Evolutionary conservation across 53 echinoderm and acorn worm species (phyloP).

Genomic region (Astropecten irregularis): DNA sequence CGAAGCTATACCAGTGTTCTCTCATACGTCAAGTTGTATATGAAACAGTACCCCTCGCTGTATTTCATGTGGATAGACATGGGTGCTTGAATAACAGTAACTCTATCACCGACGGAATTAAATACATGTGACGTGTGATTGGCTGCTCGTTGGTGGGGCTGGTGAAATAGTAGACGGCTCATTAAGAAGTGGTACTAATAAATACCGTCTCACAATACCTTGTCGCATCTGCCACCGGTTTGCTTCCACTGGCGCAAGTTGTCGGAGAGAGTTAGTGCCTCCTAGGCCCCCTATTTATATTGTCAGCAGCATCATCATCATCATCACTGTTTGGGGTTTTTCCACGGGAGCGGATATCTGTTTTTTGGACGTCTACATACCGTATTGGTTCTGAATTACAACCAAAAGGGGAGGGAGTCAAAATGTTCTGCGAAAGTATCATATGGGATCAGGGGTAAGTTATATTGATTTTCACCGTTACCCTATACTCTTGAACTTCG

Average conservation of each 20-base stretch:
- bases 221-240: constrained; percentile 34
- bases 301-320: too few species aligned
- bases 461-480: neutral
- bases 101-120: neutral
- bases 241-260: too few species aligned
- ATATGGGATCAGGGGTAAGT: constrained; percentile 42
- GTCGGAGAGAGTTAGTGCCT: too few species aligned
- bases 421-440: constrained; percentile 14
- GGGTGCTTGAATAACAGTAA: constrained; percentile 12
- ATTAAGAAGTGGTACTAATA: neutral
- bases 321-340: too few species aligned
- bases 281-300: too few species aligned
- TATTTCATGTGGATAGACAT: neutral
- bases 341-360: too few species aligned
- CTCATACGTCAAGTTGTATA: too few species aligned
- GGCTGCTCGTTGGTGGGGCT: neutral
- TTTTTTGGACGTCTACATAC: too few species aligned
- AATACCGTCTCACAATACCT: constrained; percentile 16
- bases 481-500: too few species aligned
- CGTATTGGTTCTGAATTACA: too few species aligned
- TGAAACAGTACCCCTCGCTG: neutral
- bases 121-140: constrained; percentile 5
- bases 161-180: neutral
- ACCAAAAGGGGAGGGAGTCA: neutral
- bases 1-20: neutral